phyloP scores from a whole-genome alignment of 2,113 vertebrate species.

The Pteronura brasiliensis region DNA sequence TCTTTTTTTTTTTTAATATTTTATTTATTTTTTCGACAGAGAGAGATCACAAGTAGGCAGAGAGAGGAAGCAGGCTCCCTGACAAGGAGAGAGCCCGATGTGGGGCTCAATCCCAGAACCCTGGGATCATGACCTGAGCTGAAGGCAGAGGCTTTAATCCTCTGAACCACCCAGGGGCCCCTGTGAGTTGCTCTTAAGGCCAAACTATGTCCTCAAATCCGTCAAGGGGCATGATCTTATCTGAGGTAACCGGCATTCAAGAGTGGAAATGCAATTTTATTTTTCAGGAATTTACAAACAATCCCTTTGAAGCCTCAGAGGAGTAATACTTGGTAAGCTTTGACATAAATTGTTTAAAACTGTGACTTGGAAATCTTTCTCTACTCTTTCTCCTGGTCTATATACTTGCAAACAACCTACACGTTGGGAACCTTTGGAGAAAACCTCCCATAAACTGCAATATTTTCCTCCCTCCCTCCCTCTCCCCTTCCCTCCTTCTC shows the following conservation, averaged over 20 bases:
- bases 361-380: not conserved
- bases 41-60: too few species aligned
- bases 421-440: not conserved
- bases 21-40: too few species aligned
- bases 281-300: slow-evolving; percentile 43
- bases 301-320: slow-evolving; percentile 21
- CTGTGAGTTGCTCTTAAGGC: not conserved
- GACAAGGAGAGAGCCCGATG: too few species aligned
- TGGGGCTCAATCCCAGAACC: too few species aligned
- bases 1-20: not conserved
- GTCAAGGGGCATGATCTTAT: not conserved
- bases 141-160: too few species aligned
- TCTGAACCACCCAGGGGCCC: too few species aligned
- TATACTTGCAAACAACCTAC: not conserved
- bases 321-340: not conserved
- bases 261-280: not conserved
- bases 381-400: not conserved
- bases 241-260: not conserved
- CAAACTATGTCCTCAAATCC: not conserved
- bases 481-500: not conserved
- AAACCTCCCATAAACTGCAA: not conserved
- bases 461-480: not conserved
- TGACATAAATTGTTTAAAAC: not conserved
- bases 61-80: too few species aligned
- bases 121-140: too few species aligned